A percentile compares a stretch with the other conserved stretches of the same genome.
These are phyloP conservation scores for Cynopterus brachyotis DNA, from an alignment of 2,113 vertebrate species.

Conservation along the genomic window DNA sequence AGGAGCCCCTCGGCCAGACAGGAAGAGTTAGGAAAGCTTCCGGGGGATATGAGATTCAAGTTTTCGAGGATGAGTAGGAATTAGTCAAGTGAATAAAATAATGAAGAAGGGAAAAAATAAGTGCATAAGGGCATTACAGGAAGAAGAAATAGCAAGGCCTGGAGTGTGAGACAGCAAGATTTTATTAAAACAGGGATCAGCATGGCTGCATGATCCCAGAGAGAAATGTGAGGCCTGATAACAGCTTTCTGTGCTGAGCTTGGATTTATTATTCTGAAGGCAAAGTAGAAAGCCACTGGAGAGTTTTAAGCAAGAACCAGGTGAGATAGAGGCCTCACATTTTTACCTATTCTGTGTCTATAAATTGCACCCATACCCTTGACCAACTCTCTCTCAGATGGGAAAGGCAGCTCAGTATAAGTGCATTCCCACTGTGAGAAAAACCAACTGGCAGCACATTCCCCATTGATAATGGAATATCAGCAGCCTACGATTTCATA, in stretches of 20 bases:
- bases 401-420: background rate
- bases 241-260: background rate
- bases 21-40: background rate
- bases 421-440: background rate
- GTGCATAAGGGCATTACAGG: background rate
- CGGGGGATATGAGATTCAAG: background rate
- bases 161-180: background rate
- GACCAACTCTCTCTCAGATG: background rate
- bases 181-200: background rate
- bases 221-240: background rate
- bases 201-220: background rate
- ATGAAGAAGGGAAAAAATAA: background rate
- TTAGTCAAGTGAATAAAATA: background rate
- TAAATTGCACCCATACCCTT: background rate
- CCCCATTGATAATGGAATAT: background rate
- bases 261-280: background rate
- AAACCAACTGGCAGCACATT: background rate
- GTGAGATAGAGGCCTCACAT: background rate
- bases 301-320: background rate
- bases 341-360: background rate
- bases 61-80: background rate
- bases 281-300: background rate
- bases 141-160: background rate
- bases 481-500: background rate
- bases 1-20: background rate